Percentiles rank a stretch among this genome's conserved stretches.
Conservation (phyloP, 2,797 vertebrate genomes). For the Mycteria americana region DNA sequence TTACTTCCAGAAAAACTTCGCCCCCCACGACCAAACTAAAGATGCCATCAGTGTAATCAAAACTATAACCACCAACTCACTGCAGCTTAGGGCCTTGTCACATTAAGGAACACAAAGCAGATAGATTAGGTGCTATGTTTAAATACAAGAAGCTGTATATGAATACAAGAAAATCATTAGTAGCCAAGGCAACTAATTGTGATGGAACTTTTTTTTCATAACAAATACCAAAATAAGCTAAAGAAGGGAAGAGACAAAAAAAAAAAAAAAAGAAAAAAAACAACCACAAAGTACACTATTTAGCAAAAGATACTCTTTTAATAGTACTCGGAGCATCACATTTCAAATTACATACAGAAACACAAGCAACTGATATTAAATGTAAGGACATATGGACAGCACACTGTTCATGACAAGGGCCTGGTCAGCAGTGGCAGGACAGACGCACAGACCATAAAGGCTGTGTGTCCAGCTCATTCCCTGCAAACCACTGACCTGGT, state of each 20-base stretch:
- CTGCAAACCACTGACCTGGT: neutral
- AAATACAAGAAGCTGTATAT: neutral
- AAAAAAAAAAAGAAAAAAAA: neutral
- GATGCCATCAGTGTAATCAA: neutral
- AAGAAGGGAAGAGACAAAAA: neutral
- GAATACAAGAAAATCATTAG: constrained; percentile 37
- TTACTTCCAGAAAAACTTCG: neutral
- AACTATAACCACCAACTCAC: neutral
- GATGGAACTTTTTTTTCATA: constrained; percentile 15
- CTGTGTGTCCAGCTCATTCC: neutral
- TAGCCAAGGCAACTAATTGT: constrained; percentile 55
- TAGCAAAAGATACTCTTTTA: neutral
- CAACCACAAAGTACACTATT: neutral
- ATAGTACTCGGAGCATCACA: neutral
- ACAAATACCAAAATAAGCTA: constrained; percentile 22
- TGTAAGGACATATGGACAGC: neutral
- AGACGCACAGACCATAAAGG: neutral
- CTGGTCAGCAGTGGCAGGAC: neutral
- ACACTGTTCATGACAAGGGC: neutral
- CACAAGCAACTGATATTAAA: neutral
- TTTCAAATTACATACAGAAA: neutral
- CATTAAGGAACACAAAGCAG: neutral
- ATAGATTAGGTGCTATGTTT: constrained; percentile 35
- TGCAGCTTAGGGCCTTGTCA: neutral
- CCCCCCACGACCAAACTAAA: neutral